Base-by-base conservation (phyloP, 2,113 vertebrate species). In the Melanocharis versteri region DNA sequence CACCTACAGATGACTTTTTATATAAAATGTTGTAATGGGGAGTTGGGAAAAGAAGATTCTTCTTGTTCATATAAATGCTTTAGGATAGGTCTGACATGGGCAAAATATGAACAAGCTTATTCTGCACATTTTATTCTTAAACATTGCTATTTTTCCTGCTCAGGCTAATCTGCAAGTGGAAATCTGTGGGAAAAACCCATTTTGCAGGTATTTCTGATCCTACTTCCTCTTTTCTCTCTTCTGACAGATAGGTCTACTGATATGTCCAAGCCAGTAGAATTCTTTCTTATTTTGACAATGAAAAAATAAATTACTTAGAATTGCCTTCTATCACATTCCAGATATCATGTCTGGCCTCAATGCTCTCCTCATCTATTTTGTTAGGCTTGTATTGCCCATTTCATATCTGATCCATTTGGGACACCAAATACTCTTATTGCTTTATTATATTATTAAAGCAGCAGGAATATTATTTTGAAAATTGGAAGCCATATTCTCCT, bases 301-400 rank as follows among this genome's bases (percentile, higher is more conserved):
- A 14, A 87, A 90, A 87, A 92, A 53, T 33, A 89, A 92, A 94
- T 95, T 53, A 83, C 66, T 84, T 91, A 77, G 45, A 93, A 50
- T 48, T 45, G 16, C 28, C 45, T 75, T n/a, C 68, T 83, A 31
- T 83, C 69, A 94, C 47, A 78, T 47, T 86, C 22, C 70, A 54
- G 39, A 30, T 93, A 71, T 73, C 87, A 65, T 24, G 13, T 26
- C 47, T 77, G 47, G 76, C 58, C 54, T 79, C 44, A 23, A 13
- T 10, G 21, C 79, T 40, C 66, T 78, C 37, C 62, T 22, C 58
- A 47, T 31, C 23, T 24, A 4, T 26, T 28, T 7, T 45, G 9
- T 76, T 42, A 45, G 39, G 56, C 16, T 83, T 65, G 62, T 23
- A 45, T 24, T 14, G 23, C 71, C 11, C 10, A 7, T 54, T 53